Conservation (phyloP, 1,140 invertebrate species). For the Listronotus bonariensis region DNA sequence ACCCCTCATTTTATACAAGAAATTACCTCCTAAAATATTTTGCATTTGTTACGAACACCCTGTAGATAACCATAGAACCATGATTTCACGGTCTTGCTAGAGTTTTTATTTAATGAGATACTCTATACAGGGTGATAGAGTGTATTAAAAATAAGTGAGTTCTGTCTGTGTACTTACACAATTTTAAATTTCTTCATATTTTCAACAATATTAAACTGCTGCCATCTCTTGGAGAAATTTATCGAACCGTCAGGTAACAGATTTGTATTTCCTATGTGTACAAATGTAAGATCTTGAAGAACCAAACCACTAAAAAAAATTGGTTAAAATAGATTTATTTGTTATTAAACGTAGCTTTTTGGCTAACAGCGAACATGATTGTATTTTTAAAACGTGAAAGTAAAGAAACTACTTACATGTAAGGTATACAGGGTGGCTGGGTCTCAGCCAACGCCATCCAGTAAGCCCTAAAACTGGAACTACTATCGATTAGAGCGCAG, state of each 20-base stretch:
- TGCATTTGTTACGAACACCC: no score
- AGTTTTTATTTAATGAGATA: no score
- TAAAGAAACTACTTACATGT: constrained; percentile 76
- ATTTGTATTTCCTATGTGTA: constrained; percentile 96
- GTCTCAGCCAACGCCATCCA: constrained; percentile 91
- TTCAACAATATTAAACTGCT: constrained; percentile 96
- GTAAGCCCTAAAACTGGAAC: constrained; percentile 94
- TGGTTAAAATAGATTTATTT: background rate
- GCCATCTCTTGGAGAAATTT: constrained; percentile 98
- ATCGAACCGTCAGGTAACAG: constrained; percentile 84
- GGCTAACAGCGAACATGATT: background rate
- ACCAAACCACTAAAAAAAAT: constrained; percentile 83
- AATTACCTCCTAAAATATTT: no score
- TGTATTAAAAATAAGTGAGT: no score
- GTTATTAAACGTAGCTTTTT: no score
- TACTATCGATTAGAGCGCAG: constrained; percentile 93
- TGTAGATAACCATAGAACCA: no score
- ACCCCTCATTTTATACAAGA: no score
- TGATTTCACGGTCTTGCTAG: no score
- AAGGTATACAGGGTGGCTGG: constrained; percentile 96
- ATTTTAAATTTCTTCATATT: constrained; percentile 97
- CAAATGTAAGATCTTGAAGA: constrained; percentile 97
- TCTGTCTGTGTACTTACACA: no score
- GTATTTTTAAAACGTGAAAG: background rate
- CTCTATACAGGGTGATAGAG: no score